These are phyloP conservation scores for Lochmaea capreae DNA, from an alignment of 2,888 invertebrate species.

Conservation along the genomic window DNA sequence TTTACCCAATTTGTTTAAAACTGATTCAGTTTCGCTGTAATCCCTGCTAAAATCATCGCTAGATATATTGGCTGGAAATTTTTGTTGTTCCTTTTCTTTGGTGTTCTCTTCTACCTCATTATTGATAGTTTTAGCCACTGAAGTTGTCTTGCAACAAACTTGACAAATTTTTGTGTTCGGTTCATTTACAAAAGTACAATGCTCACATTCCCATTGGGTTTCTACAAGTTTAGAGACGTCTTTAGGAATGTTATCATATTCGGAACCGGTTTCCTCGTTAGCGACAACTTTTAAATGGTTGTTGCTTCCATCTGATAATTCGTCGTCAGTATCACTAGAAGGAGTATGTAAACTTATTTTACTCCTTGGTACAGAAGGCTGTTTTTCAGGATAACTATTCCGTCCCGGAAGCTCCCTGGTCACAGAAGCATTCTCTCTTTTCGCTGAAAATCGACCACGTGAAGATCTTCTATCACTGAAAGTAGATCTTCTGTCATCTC, in stretches of 20 bases:
- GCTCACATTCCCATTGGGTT: slow-evolving; percentile 86
- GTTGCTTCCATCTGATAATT: slow-evolving; percentile 49
- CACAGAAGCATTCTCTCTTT: slow-evolving; percentile 58
- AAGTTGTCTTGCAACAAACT: slow-evolving; percentile 88
- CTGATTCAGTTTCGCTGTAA: slow-evolving; percentile 64
- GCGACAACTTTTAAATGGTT: slow-evolving; percentile 50
- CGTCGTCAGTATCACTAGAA: slow-evolving; percentile 58
- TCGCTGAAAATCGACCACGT: slow-evolving; percentile 52
- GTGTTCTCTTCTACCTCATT: slow-evolving; percentile 35
- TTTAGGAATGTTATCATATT: slow-evolving; percentile 58
- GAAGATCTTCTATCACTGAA: slow-evolving; percentile 59
- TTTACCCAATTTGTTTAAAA: slow-evolving; percentile 60
- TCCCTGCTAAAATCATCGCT: slow-evolving; percentile 63
- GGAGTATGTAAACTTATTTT: slow-evolving; percentile 55
- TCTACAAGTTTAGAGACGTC: slow-evolving; percentile 63
- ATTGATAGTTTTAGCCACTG: slow-evolving; percentile 54
- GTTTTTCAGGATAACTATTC: slow-evolving; percentile 50
- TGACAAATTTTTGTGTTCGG: slow-evolving; percentile 82
- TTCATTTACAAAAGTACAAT: slow-evolving; percentile 90
- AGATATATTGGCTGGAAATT: slow-evolving; percentile 52
- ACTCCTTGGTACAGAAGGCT: slow-evolving; percentile 53
- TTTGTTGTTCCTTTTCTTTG: slow-evolving; percentile 42
- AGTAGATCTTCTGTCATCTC: slow-evolving; percentile 58
- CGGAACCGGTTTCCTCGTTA: slow-evolving; percentile 55
- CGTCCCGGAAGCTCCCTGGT: slow-evolving; percentile 57